Conservation (phyloP, 37 sponge, comb jelly and placozoan genomes). For the Agelas oroides region DNA sequence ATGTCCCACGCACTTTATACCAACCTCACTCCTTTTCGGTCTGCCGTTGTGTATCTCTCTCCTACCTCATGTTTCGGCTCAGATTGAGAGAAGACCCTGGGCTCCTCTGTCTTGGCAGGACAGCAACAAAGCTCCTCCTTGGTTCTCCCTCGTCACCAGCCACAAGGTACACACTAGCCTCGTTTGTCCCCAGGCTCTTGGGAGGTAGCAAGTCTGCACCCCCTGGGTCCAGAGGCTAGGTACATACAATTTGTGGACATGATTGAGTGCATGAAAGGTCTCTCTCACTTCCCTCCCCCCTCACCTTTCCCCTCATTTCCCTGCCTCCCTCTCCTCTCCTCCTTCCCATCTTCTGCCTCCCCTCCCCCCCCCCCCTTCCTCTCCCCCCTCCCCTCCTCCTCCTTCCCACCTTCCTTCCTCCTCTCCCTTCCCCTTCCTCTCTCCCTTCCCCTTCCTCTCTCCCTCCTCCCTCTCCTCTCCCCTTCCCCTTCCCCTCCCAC, state of each 20-base stretch:
- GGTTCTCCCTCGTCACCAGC: constrained; percentile 9
- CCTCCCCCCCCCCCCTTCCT: no score
- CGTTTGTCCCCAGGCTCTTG: no score
- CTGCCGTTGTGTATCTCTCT: not conserved
- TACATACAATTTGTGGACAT: no score
- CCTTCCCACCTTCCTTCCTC: no score
- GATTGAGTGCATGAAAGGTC: not conserved
- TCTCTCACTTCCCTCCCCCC: not conserved
- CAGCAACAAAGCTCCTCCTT: not conserved
- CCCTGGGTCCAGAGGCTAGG: no score
- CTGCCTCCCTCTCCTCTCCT: not conserved
- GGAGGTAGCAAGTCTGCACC: no score
- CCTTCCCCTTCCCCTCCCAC: no score
- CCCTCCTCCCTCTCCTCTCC: not conserved
- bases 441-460: no score
- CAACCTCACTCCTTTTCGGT: no score
- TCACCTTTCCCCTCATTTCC: no score
- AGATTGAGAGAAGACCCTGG: constrained; percentile 10
- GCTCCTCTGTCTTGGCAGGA: not conserved
- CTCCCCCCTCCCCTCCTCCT: not conserved
- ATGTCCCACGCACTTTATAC: no score
- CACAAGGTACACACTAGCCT: constrained; percentile 18
- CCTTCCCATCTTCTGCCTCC: no score
- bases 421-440: not conserved
- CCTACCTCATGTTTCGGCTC: not conserved